These are phyloP conservation scores for Caenorhabditis drosophilae DNA, from an alignment of 2,888 invertebrate species.

Conservation along the genomic window DNA sequence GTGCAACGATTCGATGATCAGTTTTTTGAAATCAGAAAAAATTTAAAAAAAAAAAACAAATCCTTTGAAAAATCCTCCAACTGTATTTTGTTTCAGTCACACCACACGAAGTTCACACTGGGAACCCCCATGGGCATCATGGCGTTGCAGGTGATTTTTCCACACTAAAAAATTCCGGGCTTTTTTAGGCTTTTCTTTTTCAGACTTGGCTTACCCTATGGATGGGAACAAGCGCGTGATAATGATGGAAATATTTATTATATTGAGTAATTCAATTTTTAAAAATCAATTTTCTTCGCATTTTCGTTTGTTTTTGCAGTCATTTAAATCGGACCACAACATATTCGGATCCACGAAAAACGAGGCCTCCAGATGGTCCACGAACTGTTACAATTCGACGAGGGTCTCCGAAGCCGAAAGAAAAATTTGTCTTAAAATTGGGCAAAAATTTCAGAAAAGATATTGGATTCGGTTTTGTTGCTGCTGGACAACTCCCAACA, in stretches of 20 bases:
- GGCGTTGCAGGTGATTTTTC: slow-evolving; percentile 74
- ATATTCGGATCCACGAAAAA: slow-evolving; percentile 81
- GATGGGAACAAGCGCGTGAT: slow-evolving; percentile 88
- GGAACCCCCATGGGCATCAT: slow-evolving; percentile 86
- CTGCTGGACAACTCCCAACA: slow-evolving; percentile 89
- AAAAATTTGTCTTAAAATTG: too few relatives aligned
- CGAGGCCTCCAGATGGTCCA: slow-evolving; percentile 41
- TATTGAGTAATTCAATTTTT: slow-evolving; percentile 91
- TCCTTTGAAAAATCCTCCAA: neutral
- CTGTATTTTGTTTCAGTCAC: slow-evolving; percentile 48
- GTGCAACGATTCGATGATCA: too few relatives aligned
- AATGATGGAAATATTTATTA: slow-evolving; percentile 82
- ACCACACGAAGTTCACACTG: slow-evolving; percentile 72
- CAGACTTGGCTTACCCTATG: slow-evolving; percentile 78
- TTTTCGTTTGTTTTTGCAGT: slow-evolving; percentile 67
- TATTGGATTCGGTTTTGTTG: slow-evolving; percentile 92
- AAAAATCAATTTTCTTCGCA: neutral
- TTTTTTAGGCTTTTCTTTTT: neutral
- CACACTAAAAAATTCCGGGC: too few relatives aligned
- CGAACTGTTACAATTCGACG: slow-evolving; percentile 75
- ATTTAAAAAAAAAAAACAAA: neutral
- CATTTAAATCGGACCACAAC: slow-evolving; percentile 84
- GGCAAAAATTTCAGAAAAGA: too few relatives aligned
- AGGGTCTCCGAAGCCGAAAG: too few relatives aligned
- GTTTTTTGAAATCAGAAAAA: too few relatives aligned